Conservation (phyloP, 1,140 invertebrate species). For the Monochamus saltuarius region DNA sequence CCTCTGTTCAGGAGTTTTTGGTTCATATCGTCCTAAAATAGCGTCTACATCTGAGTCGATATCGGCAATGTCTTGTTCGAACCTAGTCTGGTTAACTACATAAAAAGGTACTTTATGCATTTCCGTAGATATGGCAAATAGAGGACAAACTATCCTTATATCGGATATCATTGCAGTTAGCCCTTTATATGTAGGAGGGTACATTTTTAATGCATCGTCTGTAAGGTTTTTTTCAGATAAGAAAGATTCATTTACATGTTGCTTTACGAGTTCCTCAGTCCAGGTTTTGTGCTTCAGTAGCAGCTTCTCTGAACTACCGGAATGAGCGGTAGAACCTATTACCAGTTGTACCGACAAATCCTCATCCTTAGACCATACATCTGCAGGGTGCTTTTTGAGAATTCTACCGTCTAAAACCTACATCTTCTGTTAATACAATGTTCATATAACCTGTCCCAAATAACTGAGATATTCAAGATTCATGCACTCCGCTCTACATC, state of each 20-base stretch:
- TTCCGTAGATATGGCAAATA: slow-evolving; percentile 63
- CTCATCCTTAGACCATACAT: slow-evolving; percentile 57
- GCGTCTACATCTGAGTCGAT: slow-evolving; percentile 71
- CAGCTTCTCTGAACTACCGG: slow-evolving; percentile 61
- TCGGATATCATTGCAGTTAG: slow-evolving; percentile 74
- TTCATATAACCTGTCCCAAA: too few species aligned
- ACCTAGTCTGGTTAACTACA: slow-evolving; percentile 65
- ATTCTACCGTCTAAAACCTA: slow-evolving; percentile 63
- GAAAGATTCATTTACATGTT: slow-evolving; percentile 64
- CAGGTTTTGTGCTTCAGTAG: slow-evolving; percentile 61
- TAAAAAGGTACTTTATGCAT: slow-evolving; percentile 68
- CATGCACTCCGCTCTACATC: too few species aligned
- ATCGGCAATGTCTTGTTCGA: slow-evolving; percentile 59
- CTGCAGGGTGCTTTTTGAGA: slow-evolving; percentile 63
- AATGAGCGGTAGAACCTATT: slow-evolving; percentile 72
- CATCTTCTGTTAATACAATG: neutral
- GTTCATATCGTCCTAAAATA: slow-evolving; percentile 74
- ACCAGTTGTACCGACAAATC: slow-evolving; percentile 60
- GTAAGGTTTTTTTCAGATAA: slow-evolving; percentile 62
- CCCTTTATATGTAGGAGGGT: slow-evolving; percentile 67
- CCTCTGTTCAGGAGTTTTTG: slow-evolving; percentile 68
- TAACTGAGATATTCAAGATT: too few species aligned
- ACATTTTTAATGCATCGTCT: slow-evolving; percentile 61
- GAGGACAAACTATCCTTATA: slow-evolving; percentile 75
- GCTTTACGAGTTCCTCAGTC: slow-evolving; percentile 61